Conservation (phyloP, 2,797 vertebrate species). For the Bradypodion pumilum region DNA sequence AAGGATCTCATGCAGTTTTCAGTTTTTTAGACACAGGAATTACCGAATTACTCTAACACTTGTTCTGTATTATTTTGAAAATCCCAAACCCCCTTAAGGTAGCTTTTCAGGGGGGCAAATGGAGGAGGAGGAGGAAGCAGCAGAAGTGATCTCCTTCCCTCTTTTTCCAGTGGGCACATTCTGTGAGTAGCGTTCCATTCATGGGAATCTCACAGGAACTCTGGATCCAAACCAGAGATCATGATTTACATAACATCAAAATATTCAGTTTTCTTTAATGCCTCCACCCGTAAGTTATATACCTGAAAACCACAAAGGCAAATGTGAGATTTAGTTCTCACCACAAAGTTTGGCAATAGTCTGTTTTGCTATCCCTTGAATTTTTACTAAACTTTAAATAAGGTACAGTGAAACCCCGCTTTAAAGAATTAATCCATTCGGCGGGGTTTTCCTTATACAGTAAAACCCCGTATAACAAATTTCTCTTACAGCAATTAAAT, state of each 20-base stretch:
- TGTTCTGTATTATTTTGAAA: background rate
- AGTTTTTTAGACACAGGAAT: background rate
- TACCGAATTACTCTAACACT: background rate
- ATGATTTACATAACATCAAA: background rate
- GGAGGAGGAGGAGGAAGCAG: background rate
- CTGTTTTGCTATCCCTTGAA: background rate
- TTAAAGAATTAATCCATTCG: no score
- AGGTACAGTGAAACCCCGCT: constrained; percentile 7
- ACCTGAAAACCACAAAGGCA: constrained; percentile 12
- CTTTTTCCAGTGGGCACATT: background rate
- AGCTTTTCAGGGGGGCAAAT: no score
- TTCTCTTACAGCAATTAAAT: no score
- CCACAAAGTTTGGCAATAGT: constrained; percentile 32
- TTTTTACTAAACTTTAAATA: constrained; percentile 17
- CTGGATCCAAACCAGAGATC: background rate
- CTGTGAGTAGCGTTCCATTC: background rate
- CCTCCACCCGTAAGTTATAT: background rate
- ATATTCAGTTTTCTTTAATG: background rate
- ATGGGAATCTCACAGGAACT: background rate
- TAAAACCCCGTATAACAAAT: no score
- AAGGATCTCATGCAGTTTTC: background rate
- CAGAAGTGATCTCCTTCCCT: background rate
- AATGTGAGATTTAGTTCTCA: background rate
- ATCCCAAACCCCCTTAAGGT: background rate
- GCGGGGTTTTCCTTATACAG: no score